A percentile compares a stretch with the other conserved stretches of the same genome.
Conservation (phyloP, 2,797 vertebrate genomes). For the Halcyon leucocephala region DNA sequence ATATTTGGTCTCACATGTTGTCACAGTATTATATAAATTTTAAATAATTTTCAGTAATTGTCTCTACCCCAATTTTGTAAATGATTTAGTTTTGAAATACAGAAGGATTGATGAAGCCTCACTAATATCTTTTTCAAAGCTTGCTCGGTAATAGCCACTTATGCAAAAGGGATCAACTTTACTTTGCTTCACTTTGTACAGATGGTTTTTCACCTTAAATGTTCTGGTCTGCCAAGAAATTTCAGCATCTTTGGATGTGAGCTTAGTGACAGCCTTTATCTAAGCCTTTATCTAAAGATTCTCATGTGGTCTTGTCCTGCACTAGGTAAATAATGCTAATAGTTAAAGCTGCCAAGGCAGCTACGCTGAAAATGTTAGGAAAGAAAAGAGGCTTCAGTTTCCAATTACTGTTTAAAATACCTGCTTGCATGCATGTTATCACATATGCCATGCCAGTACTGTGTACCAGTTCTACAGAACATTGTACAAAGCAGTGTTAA, state of each 20-base stretch:
- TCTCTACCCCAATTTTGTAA: neutral
- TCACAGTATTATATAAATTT: neutral
- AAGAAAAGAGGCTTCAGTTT: neutral
- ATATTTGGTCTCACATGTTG: neutral
- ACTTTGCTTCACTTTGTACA: neutral
- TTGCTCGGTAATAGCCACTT: neutral
- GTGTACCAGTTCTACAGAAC: neutral
- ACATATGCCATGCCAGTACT: neutral
- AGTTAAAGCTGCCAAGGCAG: neutral
- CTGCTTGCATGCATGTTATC: neutral
- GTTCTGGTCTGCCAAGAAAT: neutral
- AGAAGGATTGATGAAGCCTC: neutral
- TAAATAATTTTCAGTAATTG: neutral
- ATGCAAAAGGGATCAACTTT: neutral
- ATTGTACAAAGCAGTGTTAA: neutral
- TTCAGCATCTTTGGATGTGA: neutral
- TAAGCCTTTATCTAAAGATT: neutral
- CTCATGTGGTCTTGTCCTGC: neutral
- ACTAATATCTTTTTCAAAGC: neutral
- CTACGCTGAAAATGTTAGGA: neutral
- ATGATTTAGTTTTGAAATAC: neutral
- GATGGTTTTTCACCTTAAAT: neutral
- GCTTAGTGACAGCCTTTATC: neutral
- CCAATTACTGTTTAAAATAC: neutral
- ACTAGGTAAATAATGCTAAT: neutral